phyloP scores from a whole-genome alignment of 2,113 vertebrate species.

The Vulpes lagopus region DNA sequence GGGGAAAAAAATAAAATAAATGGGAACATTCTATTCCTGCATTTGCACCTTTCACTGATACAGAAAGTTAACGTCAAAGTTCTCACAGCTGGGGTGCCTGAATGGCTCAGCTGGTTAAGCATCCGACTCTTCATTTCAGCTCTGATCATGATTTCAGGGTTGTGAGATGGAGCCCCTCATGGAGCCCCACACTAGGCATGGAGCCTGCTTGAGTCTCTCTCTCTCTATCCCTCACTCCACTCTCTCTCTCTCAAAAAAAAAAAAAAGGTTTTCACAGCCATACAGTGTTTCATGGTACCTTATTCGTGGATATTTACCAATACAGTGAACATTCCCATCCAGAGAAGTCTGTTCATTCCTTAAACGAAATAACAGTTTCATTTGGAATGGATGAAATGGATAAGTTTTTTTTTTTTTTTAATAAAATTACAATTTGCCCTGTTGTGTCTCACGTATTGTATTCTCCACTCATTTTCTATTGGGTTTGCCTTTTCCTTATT shows the following conservation, averaged over 20 bases:
- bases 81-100: not conserved
- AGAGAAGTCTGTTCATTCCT: not conserved
- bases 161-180: not conserved
- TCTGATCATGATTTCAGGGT: not conserved
- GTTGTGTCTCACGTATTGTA: not conserved
- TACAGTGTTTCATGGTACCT: not conserved
- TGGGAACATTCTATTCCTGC: not conserved
- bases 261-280: not conserved
- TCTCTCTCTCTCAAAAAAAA: not conserved
- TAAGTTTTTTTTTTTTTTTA: not conserved
- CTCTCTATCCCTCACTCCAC: not conserved
- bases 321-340: not conserved
- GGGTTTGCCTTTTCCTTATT: not conserved
- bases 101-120: too few species aligned
- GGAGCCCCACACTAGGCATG: not conserved
- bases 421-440: not conserved
- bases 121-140: not conserved
- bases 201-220: not conserved
- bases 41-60: conserved; percentile 28
- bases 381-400: not conserved
- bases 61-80: not conserved
- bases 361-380: not conserved
- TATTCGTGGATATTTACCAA: not conserved
- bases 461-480: conserved; percentile 10
- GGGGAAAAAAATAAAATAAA: too few species aligned